Base-by-base conservation (phyloP, 2,113 vertebrate genomes). In the Laterallus jamaicensis region DNA sequence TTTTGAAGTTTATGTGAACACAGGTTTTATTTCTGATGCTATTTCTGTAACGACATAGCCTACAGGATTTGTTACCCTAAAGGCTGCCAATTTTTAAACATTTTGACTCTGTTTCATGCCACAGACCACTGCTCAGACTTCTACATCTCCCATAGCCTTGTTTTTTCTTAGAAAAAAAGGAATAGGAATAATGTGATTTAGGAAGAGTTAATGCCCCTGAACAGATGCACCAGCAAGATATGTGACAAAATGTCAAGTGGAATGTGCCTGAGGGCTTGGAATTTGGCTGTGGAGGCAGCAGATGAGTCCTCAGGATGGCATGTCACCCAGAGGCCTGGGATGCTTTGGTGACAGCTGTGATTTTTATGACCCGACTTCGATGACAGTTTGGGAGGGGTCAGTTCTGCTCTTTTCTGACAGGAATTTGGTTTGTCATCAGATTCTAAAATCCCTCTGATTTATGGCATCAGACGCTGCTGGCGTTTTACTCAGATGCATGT, bases 391-490 rank as follows among this genome's bases (percentile, higher is more conserved):
- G 97, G 97, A 97, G 98, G 97, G 96, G 96, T 96, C 83, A 97
- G 91, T 93, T 97, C 97, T 97, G 97, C 97, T 98, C 98, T 98
- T 98, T 98, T 98, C 96, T 98, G 97, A 97, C 97, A 98, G 98
- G 97, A 98, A 98, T 99, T 98, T 93, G 94, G 97, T 98, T 99
- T 99, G 98, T 98, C 98, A 98, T 98, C 98, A 98, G 98, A 99
- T 98, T 98, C 98, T 98, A 98, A 98, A 99, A 98, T 98, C 98
- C 96, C 54, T 95, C 93, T 99, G 98, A 99, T 98, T 98, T 99
- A 98, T 97, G 93, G 96, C 97, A 95, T 98, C 96, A 98, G 97
- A 90, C 97, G 92, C 60, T 92, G 89, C 82, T 96, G 95, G 39
- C 90, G 93, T 97, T 97, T 96, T 95, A 92, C 89, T 96, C 79